Evolutionary conservation across 2,888 invertebrate species (phyloP).

Genomic region (Ectobius pallidus): DNA sequence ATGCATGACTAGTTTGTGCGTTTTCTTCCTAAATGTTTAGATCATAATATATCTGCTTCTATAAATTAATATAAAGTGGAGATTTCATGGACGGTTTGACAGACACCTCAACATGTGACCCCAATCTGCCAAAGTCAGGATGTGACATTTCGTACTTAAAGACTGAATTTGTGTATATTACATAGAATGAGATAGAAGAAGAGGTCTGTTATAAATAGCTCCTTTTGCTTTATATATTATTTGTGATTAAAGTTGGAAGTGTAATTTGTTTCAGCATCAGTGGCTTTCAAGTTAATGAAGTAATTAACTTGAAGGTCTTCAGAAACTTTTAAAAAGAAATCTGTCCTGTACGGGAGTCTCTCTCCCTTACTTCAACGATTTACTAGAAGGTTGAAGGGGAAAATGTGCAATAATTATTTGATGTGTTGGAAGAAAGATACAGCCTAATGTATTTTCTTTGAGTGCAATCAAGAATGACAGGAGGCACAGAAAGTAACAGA

Average conservation of each 20-base stretch:
- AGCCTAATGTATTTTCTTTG: not conserved
- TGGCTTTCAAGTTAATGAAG: not conserved
- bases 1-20: not conserved
- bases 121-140: no score
- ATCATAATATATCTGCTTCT: no score
- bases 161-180: not conserved
- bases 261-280: not conserved
- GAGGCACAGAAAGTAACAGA: conserved; percentile 62
- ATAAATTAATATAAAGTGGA: no score
- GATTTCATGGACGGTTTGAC: not conserved
- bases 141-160: conserved; percentile 36
- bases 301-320: conserved; percentile 1
- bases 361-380: conserved; percentile 2
- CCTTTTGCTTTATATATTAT: not conserved
- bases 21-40: not conserved
- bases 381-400: not conserved
- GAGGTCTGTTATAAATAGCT: no score
- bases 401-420: conserved; percentile 19
- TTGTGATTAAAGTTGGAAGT: not conserved
- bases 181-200: no score
- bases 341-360: not conserved
- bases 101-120: conserved; percentile 58
- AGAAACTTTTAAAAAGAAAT: not conserved
- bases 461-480: conserved; percentile 37
- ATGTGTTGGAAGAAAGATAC: not conserved